These are phyloP conservation scores for Hyppa rectilinea DNA, from an alignment of 2,888 invertebrate species.

Conservation along the genomic window DNA sequence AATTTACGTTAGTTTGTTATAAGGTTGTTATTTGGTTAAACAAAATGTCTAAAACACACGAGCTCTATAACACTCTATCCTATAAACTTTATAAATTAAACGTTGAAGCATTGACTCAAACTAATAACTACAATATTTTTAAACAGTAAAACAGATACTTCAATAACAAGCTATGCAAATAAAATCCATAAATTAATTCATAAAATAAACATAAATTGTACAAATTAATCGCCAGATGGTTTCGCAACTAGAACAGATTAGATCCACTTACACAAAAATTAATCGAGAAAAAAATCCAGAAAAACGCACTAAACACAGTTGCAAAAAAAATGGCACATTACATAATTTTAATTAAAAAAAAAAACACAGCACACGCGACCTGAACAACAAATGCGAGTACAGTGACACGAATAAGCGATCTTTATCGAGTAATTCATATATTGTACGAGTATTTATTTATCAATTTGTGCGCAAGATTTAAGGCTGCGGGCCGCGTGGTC, in stretches of 20 bases:
- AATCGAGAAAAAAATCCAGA: constrained; percentile 20
- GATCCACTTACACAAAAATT: constrained; percentile 46
- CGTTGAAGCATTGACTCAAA: constrained; percentile 5
- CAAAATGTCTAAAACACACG: background rate
- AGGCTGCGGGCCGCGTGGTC: constrained; percentile 66
- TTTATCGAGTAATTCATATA: constrained; percentile 60
- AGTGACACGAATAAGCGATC: constrained; percentile 63
- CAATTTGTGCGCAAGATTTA: constrained; percentile 61
- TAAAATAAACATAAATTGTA: constrained; percentile 6
- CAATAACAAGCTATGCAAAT: background rate
- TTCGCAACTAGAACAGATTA: background rate
- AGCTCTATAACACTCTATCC: background rate
- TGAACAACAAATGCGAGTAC: constrained; percentile 47
- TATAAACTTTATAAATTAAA: background rate
- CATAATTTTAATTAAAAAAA: constrained; percentile 44
- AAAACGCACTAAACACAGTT: constrained; percentile 34
- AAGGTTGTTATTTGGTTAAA: background rate
- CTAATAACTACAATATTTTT: background rate
- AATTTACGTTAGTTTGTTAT: constrained; percentile 18
- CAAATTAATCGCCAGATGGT: constrained; percentile 10
- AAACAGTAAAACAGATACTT: background rate
- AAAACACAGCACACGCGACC: constrained; percentile 55
- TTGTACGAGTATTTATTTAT: constrained; percentile 63
- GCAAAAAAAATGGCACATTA: constrained; percentile 46
- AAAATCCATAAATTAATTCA: background rate